Evolutionary conservation across 2,888 invertebrate genomes (phyloP).

Genomic region (Agrotis exclamationis): DNA sequence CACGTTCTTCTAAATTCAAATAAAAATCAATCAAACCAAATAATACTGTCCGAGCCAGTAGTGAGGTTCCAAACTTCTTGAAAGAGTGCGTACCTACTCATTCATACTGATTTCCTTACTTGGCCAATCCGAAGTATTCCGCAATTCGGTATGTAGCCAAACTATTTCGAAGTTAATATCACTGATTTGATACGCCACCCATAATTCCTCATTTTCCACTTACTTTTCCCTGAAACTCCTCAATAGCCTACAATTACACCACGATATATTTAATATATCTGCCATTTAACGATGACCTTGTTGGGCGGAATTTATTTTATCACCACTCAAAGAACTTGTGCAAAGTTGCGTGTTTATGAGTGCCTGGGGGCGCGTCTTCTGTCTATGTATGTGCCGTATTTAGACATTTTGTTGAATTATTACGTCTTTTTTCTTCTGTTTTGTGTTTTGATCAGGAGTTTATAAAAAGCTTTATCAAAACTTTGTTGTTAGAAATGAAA

Average conservation of each 20-base stretch:
- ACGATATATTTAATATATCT: constrained; percentile 25
- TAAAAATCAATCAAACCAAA: no score
- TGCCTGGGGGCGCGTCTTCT: constrained; percentile 38
- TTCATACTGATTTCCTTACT: background rate
- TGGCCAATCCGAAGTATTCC: background rate
- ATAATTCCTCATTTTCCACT: constrained; percentile 28
- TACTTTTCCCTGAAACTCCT: constrained; percentile 2
- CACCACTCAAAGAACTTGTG: constrained; percentile 51
- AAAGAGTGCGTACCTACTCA: no score
- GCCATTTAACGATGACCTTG: constrained; percentile 47
- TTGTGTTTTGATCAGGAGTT: constrained; percentile 5
- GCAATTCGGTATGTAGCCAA: background rate
- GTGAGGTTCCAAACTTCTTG: no score
- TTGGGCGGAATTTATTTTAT: constrained; percentile 51
- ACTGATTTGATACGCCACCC: background rate
- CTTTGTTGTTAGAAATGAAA: constrained; percentile 1
- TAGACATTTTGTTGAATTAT: constrained; percentile 35
- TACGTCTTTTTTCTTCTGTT: constrained; percentile 5
- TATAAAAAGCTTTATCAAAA: constrained; percentile 1
- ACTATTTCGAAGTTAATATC: constrained; percentile 1
- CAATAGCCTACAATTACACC: constrained; percentile 31
- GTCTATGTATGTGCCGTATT: constrained; percentile 33
- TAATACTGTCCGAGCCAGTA: no score
- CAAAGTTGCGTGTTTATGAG: constrained; percentile 56
- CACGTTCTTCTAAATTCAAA: no score